These are phyloP conservation scores for Cactoblastis cactorum DNA, from an alignment of 2,888 invertebrate species.

Conservation along the genomic window DNA sequence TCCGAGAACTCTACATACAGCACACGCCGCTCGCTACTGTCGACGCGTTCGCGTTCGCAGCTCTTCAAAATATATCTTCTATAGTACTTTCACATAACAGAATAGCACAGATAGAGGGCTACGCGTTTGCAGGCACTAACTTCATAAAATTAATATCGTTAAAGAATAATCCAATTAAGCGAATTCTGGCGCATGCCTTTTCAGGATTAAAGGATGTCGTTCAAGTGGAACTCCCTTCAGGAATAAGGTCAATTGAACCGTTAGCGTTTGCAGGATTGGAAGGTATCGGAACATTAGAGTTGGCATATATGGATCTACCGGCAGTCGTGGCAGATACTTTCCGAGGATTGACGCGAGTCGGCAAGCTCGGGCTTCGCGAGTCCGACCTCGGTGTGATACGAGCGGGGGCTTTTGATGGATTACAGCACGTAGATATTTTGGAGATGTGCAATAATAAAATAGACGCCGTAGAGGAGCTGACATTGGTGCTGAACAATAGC, in stretches of 20 bases:
- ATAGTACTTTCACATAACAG: constrained; percentile 85
- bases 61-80: constrained; percentile 88
- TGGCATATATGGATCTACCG: constrained; percentile 91
- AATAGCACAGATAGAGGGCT: constrained; percentile 84
- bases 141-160: constrained; percentile 90
- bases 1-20: constrained; percentile 90
- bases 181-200: constrained; percentile 90
- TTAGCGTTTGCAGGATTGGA: constrained; percentile 91
- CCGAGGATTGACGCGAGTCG: constrained; percentile 86
- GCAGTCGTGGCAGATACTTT: constrained; percentile 86
- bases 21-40: constrained; percentile 90
- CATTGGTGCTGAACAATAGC: constrained; percentile 84
- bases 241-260: constrained; percentile 85
- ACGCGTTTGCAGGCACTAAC: constrained; percentile 92
- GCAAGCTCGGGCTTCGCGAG: constrained; percentile 87
- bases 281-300: constrained; percentile 88
- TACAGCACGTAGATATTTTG: constrained; percentile 84
- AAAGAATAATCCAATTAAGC: constrained; percentile 90
- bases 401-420: constrained; percentile 87
- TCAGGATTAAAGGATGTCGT: constrained; percentile 90
- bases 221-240: constrained; percentile 90
- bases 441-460: constrained; percentile 92
- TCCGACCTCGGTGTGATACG: constrained; percentile 88
- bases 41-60: constrained; percentile 91
- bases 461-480: constrained; percentile 87